Conservation (phyloP, 2,888 invertebrate species). For the Hipparchia semele region DNA sequence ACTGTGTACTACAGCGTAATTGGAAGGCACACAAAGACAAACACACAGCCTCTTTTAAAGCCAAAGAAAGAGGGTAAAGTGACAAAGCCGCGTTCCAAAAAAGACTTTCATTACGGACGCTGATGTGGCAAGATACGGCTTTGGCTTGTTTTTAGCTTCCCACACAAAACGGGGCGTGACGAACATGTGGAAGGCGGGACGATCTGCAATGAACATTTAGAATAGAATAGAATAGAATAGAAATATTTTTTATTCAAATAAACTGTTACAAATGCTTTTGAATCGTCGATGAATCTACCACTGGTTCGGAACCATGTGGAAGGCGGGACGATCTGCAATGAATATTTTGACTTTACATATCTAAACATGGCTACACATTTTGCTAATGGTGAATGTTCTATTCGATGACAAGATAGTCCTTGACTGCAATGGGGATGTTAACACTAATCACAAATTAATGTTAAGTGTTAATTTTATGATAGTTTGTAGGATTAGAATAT, state of each 20-base stretch:
- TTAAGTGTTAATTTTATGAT: too few species aligned
- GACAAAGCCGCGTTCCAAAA: slow-evolving; percentile 19
- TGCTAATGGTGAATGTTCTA: too few species aligned
- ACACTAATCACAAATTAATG: too few species aligned
- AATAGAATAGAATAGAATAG: too few species aligned
- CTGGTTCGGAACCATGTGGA: not conserved
- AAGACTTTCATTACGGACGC: slow-evolving; percentile 21
- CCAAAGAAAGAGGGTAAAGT: slow-evolving; percentile 9
- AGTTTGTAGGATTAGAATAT: too few species aligned
- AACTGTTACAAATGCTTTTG: too few species aligned
- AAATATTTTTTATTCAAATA: too few species aligned
- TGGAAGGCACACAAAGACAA: slow-evolving; percentile 3
- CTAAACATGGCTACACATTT: too few species aligned
- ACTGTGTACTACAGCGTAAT: slow-evolving; percentile 5
- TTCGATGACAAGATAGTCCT: too few species aligned
- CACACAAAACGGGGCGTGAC: not conserved
- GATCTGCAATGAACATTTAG: not conserved
- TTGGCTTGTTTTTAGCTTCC: slow-evolving; percentile 6
- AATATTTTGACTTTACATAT: not conserved
- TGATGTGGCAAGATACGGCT: slow-evolving; percentile 9
- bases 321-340: not conserved
- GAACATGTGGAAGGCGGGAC: not conserved
- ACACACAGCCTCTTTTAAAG: slow-evolving; percentile 10
- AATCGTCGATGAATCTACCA: too few species aligned
- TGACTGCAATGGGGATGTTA: too few species aligned